Percentiles rank a stretch among this genome's conserved stretches.
These are phyloP conservation scores for Asbolus verrucosus DNA, from an alignment of 1,140 invertebrate species.

Conservation along the genomic window DNA sequence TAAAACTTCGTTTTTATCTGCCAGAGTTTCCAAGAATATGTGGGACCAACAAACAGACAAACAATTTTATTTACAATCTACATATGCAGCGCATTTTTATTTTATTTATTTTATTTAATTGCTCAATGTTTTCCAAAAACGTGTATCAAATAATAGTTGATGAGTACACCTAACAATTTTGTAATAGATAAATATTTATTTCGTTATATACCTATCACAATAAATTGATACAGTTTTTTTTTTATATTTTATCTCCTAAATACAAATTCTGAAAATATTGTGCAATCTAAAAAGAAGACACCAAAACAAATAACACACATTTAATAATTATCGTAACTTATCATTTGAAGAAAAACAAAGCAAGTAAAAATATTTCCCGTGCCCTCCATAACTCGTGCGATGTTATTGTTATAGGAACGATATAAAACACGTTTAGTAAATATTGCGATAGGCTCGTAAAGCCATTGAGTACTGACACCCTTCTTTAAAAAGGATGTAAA, in stretches of 20 bases:
- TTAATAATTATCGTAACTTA: constrained; percentile 13
- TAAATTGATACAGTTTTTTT: no score
- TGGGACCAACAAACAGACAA: no score
- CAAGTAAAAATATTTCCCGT: neutral
- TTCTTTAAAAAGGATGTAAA: constrained; percentile 58
- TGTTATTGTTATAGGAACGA: neutral
- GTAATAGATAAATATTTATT: no score
- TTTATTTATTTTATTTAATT: no score
- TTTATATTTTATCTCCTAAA: neutral
- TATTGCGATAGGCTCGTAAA: constrained; percentile 26
- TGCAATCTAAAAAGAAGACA: constrained; percentile 7
- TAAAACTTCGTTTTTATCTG: no score
- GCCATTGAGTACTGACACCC: constrained; percentile 40
- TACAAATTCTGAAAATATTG: constrained; percentile 9
- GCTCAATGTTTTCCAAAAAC: no score
- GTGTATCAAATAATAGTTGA: no score
- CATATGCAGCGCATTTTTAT: no score
- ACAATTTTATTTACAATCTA: no score
- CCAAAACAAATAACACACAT: constrained; percentile 20
- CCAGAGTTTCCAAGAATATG: no score
- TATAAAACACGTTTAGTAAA: constrained; percentile 27
- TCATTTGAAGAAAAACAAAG: constrained; percentile 19
- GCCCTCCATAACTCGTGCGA: neutral
- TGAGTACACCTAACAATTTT: no score
- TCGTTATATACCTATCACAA: no score